phyloP scores from a whole-genome alignment of 2,888 invertebrate genomes.

The Andrena haemorrhoa region DNA sequence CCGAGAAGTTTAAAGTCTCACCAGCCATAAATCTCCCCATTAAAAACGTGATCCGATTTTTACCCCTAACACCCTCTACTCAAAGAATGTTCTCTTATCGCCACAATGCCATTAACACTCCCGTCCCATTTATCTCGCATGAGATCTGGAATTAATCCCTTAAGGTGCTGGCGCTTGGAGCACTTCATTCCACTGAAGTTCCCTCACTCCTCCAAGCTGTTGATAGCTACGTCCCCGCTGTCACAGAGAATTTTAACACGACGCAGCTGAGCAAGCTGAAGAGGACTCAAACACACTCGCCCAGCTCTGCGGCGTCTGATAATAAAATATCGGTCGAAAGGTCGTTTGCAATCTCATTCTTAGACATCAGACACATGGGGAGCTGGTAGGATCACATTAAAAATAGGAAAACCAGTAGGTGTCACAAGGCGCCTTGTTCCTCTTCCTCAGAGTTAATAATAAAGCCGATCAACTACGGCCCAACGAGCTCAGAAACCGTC shows the following conservation, averaged over 20 bases:
- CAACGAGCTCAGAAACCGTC: not conserved
- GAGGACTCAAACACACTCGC: not conserved
- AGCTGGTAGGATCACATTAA: not conserved
- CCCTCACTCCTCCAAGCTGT: not conserved
- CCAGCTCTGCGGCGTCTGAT: not conserved
- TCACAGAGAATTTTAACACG: not conserved
- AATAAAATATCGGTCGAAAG: not conserved
- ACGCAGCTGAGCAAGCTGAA: not conserved
- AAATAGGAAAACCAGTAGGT: conserved; percentile 24
- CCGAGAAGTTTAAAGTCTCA: no score
- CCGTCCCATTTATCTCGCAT: not conserved
- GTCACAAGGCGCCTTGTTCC: conserved; percentile 1
- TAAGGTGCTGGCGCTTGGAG: not conserved
- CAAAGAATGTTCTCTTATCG: not conserved
- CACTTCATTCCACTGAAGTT: not conserved
- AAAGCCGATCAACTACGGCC: conserved; percentile 2
- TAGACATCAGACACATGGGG: not conserved
- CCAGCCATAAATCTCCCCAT: no score
- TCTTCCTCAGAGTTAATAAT: conserved; percentile 27
- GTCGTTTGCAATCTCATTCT: not conserved
- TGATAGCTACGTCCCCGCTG: not conserved
- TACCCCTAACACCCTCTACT: no score
- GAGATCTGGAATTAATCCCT: not conserved
- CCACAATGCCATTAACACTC: not conserved
- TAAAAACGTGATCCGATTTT: no score